Conservation (phyloP, 2,113 vertebrate species). For the Embiotoca jacksoni region DNA sequence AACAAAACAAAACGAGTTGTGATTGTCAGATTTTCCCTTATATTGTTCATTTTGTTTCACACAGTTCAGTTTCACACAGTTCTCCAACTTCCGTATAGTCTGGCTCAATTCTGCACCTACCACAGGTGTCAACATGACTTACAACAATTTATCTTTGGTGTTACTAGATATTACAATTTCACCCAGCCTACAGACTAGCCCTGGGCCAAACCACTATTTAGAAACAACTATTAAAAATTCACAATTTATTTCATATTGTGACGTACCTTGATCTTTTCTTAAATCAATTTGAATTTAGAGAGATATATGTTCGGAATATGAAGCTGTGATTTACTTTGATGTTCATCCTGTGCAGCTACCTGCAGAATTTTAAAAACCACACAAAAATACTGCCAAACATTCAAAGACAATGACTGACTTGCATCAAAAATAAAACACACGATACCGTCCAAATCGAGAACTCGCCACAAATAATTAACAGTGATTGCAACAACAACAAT, state of each 20-base stretch:
- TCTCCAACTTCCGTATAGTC: not conserved
- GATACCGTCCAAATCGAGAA: not conserved
- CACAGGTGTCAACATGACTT: not conserved
- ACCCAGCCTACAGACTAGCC: not conserved
- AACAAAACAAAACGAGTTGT: not conserved
- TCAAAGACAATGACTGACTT: constrained; percentile 4
- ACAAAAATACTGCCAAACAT: not conserved
- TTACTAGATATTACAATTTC: not conserved
- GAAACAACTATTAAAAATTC: not conserved
- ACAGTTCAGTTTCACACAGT: not conserved
- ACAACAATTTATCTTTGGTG: not conserved
- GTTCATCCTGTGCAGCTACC: constrained; percentile 29
- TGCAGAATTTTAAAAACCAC: constrained; percentile 33
- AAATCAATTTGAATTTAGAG: constrained; percentile 19
- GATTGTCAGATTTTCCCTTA: constrained; percentile 9
- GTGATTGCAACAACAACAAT: not conserved
- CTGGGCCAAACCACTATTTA: constrained; percentile 3
- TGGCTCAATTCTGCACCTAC: not conserved
- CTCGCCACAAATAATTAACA: not conserved
- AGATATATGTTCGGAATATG: constrained; percentile 27
- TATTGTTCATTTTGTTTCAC: not conserved
- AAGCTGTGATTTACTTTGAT: constrained; percentile 54
- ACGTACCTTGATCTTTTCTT: constrained; percentile 36
- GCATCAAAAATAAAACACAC: not conserved
- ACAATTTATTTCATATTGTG: constrained; percentile 30